Evolutionary conservation across 2,113 vertebrate species (phyloP).

Genomic region (Oriolus oriolus): DNA sequence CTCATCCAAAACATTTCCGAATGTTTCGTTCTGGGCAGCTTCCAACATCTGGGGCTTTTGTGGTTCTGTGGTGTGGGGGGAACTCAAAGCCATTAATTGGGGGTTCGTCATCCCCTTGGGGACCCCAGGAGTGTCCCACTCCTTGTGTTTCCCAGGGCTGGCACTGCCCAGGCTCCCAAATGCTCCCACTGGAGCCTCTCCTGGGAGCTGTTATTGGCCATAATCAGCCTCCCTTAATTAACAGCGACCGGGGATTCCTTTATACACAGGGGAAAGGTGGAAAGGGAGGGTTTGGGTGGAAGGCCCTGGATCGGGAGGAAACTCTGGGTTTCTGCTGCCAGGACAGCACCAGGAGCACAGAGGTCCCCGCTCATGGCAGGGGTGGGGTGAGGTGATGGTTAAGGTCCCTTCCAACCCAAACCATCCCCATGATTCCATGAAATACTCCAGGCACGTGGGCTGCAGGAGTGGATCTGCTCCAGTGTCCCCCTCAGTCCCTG

Average conservation of each 20-base stretch:
- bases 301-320: background rate
- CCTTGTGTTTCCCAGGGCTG: background rate
- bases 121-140: background rate
- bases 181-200: background rate
- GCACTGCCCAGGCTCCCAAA: background rate
- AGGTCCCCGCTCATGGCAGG: background rate
- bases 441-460: fast-evolving
- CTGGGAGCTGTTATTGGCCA: fast-evolving
- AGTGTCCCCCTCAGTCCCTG: fast-evolving
- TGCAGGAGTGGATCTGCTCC: background rate
- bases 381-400: background rate
- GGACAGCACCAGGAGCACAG: background rate
- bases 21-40: fast-evolving
- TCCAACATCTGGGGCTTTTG: background rate
- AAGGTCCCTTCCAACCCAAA: background rate
- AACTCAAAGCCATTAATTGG: background rate
- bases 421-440: background rate
- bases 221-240: background rate
- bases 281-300: background rate
- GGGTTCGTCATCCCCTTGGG: background rate
- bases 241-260: background rate
- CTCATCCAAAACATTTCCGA: fast-evolving
- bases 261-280: fast-evolving
- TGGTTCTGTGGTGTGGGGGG: background rate
- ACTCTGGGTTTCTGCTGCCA: background rate